A percentile compares a stretch with the other conserved stretches of the same genome.
Evolutionary conservation across 2,888 invertebrate species (phyloP).

Genomic region (Bombylius discolor): DNA sequence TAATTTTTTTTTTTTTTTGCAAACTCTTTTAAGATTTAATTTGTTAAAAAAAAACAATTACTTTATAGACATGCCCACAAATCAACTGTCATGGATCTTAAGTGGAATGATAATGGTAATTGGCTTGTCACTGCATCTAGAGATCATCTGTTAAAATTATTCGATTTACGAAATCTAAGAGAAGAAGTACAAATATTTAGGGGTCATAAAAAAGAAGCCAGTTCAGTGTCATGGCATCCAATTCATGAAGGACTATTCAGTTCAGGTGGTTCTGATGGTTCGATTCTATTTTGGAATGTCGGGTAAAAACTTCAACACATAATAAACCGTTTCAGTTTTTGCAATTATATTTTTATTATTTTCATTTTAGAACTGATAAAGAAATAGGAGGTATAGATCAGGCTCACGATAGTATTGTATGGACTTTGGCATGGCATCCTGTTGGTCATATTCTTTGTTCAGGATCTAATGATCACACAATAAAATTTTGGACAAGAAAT

Average conservation of each 20-base stretch:
- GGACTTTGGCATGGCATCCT: constrained; percentile 99
- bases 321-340: no score
- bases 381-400: constrained; percentile 97
- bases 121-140: constrained; percentile 98
- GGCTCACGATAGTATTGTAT: constrained; percentile 98
- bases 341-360: constrained; percentile 7
- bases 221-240: constrained; percentile 96
- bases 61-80: constrained; percentile 90
- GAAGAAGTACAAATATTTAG: constrained; percentile 95
- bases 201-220: constrained; percentile 98
- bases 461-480: constrained; percentile 98
- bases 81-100: constrained; percentile 97
- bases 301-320: constrained; percentile 46
- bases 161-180: constrained; percentile 91
- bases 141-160: constrained; percentile 92
- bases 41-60: not conserved
- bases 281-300: constrained; percentile 97
- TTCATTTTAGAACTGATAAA: constrained; percentile 65
- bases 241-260: constrained; percentile 93
- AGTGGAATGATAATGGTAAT: constrained; percentile 99
- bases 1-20: not conserved
- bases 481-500: constrained; percentile 98
- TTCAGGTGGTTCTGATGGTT: constrained; percentile 97
- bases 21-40: not conserved
- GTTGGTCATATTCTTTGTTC: constrained; percentile 96